phyloP scores from a whole-genome alignment of 2,113 vertebrate species.

The Lamprotornis superbus region DNA sequence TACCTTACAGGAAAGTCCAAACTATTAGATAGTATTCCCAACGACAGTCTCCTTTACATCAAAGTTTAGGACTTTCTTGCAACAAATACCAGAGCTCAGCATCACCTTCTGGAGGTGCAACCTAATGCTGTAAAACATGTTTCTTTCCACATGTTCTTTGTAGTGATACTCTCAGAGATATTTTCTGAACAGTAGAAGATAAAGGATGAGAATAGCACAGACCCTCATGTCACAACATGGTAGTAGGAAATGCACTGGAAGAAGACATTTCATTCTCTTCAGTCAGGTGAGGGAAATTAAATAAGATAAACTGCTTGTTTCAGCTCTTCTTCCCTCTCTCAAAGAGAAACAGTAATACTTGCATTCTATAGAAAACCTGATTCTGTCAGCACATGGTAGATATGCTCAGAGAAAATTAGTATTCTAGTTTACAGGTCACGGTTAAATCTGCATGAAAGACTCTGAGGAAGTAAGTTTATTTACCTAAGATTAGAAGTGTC shows the following conservation, averaged over 20 bases:
- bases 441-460: background rate
- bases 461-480: background rate
- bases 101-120: fast-evolving
- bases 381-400: background rate
- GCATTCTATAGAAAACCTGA: background rate
- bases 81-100: background rate
- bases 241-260: background rate
- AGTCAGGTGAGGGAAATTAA: background rate
- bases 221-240: background rate
- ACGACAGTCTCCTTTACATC: background rate
- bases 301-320: background rate
- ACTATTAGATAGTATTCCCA: background rate
- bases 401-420: background rate
- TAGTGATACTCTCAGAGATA: background rate
- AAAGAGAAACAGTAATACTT: background rate
- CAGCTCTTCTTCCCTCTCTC: background rate
- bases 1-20: background rate
- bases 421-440: background rate
- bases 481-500: background rate
- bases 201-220: background rate
- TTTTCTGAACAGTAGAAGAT: background rate
- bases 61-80: background rate
- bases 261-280: background rate
- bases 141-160: background rate
- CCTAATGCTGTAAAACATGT: background rate